Evolutionary conservation across 2,113 vertebrate genomes (phyloP).

Genomic region (Indicator indicator): DNA sequence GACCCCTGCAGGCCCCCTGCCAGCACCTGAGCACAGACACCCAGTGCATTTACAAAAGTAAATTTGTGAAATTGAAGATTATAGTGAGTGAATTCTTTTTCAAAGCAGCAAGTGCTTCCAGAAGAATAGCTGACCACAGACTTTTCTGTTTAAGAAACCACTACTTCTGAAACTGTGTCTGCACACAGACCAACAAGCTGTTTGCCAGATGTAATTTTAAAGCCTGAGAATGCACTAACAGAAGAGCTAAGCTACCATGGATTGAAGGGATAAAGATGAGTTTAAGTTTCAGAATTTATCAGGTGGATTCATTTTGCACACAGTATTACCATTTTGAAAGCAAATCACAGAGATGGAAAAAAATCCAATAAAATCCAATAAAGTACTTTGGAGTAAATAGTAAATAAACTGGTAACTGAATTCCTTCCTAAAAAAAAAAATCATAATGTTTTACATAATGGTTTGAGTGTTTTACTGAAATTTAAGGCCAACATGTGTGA

Average conservation of each 20-base stretch:
- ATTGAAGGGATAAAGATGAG: not conserved
- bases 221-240: not conserved
- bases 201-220: not conserved
- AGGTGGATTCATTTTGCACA: not conserved
- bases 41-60: not conserved
- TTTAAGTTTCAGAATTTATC: not conserved
- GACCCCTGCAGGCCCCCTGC: not conserved
- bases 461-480: not conserved
- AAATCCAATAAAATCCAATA: not conserved
- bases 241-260: not conserved
- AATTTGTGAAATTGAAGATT: not conserved
- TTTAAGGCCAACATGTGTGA: not conserved
- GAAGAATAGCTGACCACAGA: not conserved
- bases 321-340: not conserved
- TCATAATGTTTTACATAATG: not conserved
- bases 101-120: not conserved
- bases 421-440: not conserved
- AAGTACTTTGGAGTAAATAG: not conserved
- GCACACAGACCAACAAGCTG: not conserved
- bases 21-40: not conserved
- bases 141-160: not conserved
- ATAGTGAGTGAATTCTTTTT: not conserved
- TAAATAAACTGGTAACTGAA: not conserved
- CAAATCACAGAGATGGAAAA: not conserved
- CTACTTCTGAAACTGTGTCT: not conserved